Evolutionary conservation across 1,140 invertebrate genomes (phyloP).

Genomic region (Nylanderia fulva): DNA sequence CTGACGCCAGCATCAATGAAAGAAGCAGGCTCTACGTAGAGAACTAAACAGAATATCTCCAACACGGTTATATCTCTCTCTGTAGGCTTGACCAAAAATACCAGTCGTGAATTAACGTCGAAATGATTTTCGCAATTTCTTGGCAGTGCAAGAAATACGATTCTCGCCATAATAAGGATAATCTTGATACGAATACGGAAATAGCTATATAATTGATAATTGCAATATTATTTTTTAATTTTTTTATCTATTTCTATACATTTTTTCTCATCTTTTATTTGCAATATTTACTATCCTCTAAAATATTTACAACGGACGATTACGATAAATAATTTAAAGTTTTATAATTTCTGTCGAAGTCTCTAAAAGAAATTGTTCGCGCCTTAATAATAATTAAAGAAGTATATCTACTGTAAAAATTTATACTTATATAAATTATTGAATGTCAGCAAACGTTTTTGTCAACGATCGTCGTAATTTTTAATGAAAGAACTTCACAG

Average conservation of each 20-base stretch:
- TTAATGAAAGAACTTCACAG: constrained; percentile 26
- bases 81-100: constrained; percentile 75
- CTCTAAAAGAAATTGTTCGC: background rate
- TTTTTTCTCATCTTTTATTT: background rate
- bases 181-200: background rate
- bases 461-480: constrained; percentile 15
- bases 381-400: background rate
- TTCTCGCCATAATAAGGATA: constrained; percentile 38
- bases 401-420: background rate
- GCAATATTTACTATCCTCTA: background rate
- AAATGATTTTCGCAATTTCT: constrained; percentile 62
- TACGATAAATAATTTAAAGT: background rate
- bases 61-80: constrained; percentile 68
- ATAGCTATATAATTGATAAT: background rate
- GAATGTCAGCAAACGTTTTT: background rate
- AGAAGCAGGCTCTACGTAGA: constrained; percentile 45
- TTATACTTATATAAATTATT: background rate
- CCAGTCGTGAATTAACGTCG: constrained; percentile 63
- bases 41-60: constrained; percentile 45
- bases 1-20: constrained; percentile 82
- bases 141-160: constrained; percentile 32
- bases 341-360: background rate
- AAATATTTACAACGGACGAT: background rate
- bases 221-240: background rate
- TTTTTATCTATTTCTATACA: background rate